These are phyloP conservation scores for Leucophenga varia DNA, from an alignment of 1,140 invertebrate species.

Conservation along the genomic window DNA sequence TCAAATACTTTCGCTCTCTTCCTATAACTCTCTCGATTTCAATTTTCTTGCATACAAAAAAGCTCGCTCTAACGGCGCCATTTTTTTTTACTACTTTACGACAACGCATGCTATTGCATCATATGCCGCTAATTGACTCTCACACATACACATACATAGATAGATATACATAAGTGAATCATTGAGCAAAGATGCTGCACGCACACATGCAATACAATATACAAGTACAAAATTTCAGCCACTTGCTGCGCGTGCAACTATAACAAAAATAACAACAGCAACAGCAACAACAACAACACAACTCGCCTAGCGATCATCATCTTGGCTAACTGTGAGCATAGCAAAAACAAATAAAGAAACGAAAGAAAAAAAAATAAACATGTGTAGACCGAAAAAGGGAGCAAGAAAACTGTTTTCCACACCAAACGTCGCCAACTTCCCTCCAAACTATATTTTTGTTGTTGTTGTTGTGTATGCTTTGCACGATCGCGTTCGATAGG, in stretches of 20 bases:
- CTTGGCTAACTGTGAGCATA: no score
- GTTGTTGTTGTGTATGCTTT: slow-evolving; percentile 23
- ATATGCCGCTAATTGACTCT: slow-evolving; percentile 13
- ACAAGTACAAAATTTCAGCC: slow-evolving; percentile 31
- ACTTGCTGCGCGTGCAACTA: slow-evolving; percentile 34
- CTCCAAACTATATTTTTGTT: slow-evolving; percentile 6
- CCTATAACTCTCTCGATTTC: slow-evolving; percentile 12
- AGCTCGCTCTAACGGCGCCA: no score
- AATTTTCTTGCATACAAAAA: not conserved
- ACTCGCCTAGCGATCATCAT: no score
- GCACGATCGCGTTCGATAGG: slow-evolving; percentile 19
- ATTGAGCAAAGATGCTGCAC: no score
- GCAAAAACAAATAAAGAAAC: no score
- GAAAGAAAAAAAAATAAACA: no score
- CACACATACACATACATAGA: slow-evolving; percentile 3
- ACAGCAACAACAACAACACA: slow-evolving; percentile 12
- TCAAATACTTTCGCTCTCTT: slow-evolving; percentile 6
- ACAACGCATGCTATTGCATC: slow-evolving; percentile 33
- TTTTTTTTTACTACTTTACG: no score
- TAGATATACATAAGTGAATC: not conserved
- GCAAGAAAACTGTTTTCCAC: no score
- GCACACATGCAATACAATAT: not conserved
- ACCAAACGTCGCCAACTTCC: slow-evolving; percentile 21
- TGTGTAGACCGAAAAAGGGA: slow-evolving; percentile 53
- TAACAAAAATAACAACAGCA: slow-evolving; percentile 14